These are phyloP conservation scores for Tuberolachnus salignus DNA, from an alignment of 2,888 invertebrate species.

Conservation along the genomic window DNA sequence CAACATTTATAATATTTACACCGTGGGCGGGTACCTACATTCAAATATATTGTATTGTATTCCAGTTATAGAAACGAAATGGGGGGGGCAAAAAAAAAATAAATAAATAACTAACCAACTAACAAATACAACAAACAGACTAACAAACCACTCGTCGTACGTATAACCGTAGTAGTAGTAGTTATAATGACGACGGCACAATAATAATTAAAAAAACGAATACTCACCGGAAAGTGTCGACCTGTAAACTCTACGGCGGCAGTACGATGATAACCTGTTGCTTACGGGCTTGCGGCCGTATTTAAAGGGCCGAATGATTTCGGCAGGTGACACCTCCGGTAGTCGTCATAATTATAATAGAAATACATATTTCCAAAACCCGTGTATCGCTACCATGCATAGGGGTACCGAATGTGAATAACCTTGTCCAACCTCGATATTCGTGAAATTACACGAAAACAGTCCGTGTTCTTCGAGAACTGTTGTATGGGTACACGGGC, in stretches of 20 bases:
- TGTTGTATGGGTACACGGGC: too few relatives aligned
- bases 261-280: neutral
- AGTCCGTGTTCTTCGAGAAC: neutral
- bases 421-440: conserved; percentile 28
- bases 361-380: neutral
- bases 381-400: neutral
- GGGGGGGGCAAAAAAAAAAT: too few relatives aligned
- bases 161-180: too few relatives aligned
- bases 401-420: conserved; percentile 29
- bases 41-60: too few relatives aligned
- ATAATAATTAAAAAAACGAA: too few relatives aligned
- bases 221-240: conserved; percentile 18
- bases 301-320: neutral
- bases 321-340: neutral
- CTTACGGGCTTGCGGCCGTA: neutral
- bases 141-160: too few relatives aligned
- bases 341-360: neutral
- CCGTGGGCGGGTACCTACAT: too few relatives aligned
- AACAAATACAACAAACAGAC: too few relatives aligned
- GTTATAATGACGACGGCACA: too few relatives aligned
- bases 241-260: neutral
- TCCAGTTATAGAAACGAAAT: too few relatives aligned
- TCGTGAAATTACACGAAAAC: conserved; percentile 5
- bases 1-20: too few relatives aligned
- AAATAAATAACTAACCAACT: too few relatives aligned